Evolutionary conservation across 2,797 vertebrate species (phyloP), one percentile per base, ranked within the genome.

Genomic region (Coregonus suidteri): DNA sequence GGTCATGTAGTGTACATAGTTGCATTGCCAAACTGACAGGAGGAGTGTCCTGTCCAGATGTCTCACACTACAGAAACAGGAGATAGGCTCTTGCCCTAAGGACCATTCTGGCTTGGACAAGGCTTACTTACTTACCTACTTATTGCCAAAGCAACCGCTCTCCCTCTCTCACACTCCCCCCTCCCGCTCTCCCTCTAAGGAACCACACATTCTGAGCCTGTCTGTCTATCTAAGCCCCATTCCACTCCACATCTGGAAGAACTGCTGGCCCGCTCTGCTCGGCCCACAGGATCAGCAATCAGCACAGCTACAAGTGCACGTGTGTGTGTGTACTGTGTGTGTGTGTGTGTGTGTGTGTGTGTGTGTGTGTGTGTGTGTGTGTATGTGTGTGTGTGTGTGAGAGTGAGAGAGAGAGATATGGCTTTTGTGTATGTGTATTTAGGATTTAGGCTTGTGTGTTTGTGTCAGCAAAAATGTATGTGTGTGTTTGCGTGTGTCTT

Each of bases 401-500:
- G 34, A 35, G 34, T 35, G 34, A 0, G 34, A 4, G 34, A 0
- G 34, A 4, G 34, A 35, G 34, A 9, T 2, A 41, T 41, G 41
- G 41, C 0, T 2, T 41, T 41, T 41, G 41, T 41, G 7, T 41
- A 41, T 41, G 41, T 41, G 41, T 41, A 41, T 41, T 41, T 41
- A 41, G 9, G 41, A 47, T 13, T 11, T 13, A 47, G 9, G 41
- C 41, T 13, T 47, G 41, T 11, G 41, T 47, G 41, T 47, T 47
- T 47, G 41, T 41, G 9, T 47, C 41, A 0, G 41, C 9, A 11
- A 3, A 41, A 47, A 47, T 47, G 41, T 47, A 47, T 47, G 41
- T 2, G 4, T 67, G 37, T 74, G 56, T 79, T 41, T 37, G 77
- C 20, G 37, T 77, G 72, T 79, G 76, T 20, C 7, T 35, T 71